Evolutionary conservation across 2,797 vertebrate species (phyloP).

Genomic region (Arrhamphus sclerolepis): DNA sequence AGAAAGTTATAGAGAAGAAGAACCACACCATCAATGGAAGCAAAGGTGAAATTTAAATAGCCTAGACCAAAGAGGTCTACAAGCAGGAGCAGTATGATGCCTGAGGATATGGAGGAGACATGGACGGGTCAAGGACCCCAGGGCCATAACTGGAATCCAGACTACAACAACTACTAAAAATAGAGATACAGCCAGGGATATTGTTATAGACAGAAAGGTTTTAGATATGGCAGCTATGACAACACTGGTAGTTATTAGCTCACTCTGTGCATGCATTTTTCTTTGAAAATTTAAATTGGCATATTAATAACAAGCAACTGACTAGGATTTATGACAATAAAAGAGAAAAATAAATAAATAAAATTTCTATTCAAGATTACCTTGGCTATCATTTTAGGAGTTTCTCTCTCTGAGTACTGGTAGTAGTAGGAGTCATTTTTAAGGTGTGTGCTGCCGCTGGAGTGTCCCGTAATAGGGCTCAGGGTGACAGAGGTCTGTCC

Average conservation of each 20-base stretch:
- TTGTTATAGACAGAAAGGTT: constrained; percentile 94
- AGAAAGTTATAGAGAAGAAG: constrained; percentile 96
- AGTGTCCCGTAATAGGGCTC: constrained; percentile 59
- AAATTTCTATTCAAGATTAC: constrained; percentile 59
- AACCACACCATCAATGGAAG: constrained; percentile 95
- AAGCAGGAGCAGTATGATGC: constrained; percentile 97
- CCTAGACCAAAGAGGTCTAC: constrained; percentile 98
- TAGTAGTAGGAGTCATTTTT: constrained; percentile 70
- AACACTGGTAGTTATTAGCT: constrained; percentile 87
- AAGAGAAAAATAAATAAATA: too few relatives aligned
- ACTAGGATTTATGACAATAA: neutral
- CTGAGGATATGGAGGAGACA: constrained; percentile 86
- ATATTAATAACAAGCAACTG: neutral
- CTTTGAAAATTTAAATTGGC: neutral
- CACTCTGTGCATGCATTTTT: neutral
- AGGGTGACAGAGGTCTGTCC: constrained; percentile 69
- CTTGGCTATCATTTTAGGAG: constrained; percentile 89
- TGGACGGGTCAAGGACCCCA: too few relatives aligned
- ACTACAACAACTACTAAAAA: constrained; percentile 99
- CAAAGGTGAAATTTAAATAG: constrained; percentile 99
- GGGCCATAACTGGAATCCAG: constrained; percentile 96
- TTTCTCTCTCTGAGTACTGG: constrained; percentile 77
- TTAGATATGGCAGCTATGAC: constrained; percentile 96
- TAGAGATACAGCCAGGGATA: constrained; percentile 95
- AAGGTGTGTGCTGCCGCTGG: constrained; percentile 64